These are phyloP conservation scores for Setophaga petechia DNA, from an alignment of 2,113 vertebrate genomes.

Conservation along the genomic window DNA sequence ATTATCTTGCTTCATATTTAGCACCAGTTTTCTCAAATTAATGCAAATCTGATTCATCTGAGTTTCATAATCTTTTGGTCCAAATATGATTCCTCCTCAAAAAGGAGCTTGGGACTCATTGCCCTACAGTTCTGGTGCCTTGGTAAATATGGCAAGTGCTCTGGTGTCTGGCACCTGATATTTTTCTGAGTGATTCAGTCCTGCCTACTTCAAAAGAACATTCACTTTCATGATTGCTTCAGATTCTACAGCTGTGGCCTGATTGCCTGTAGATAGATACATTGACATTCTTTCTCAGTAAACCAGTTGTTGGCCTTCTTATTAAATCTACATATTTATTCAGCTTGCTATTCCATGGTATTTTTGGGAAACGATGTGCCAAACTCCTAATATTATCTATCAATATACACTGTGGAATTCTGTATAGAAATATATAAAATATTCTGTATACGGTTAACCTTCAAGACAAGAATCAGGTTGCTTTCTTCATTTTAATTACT, in stretches of 20 bases:
- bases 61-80: background rate
- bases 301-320: background rate
- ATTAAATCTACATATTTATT: background rate
- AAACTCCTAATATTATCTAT: background rate
- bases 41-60: background rate
- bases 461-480: background rate
- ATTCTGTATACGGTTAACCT: background rate
- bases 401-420: background rate
- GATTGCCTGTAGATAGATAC: background rate
- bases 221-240: background rate
- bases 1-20: background rate
- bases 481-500: background rate
- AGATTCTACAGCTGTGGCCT: background rate
- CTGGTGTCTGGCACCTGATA: background rate
- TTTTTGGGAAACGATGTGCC: background rate
- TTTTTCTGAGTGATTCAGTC: background rate
- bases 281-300: background rate
- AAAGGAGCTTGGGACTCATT: background rate
- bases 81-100: background rate
- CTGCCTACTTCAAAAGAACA: background rate
- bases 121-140: background rate
- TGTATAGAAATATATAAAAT: background rate
- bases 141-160: background rate
- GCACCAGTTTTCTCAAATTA: background rate
- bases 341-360: background rate